phyloP scores from a whole-genome alignment of 2,113 vertebrate genomes.

The Ciconia boyciana region DNA sequence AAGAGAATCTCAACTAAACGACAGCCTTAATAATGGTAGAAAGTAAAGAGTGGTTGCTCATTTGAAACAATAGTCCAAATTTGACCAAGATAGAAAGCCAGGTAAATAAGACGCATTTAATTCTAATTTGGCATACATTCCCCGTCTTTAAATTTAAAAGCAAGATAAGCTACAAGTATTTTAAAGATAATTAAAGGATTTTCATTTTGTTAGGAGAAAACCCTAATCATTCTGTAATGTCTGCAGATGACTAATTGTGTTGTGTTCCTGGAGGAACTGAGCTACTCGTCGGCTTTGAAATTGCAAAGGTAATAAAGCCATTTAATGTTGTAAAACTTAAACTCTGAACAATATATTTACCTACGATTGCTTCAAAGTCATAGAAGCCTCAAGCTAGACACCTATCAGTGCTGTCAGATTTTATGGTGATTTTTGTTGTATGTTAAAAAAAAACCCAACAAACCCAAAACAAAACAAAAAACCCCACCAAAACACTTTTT shows the following conservation, averaged over 20 bases:
- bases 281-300: not conserved
- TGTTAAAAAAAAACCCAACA: not conserved
- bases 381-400: not conserved
- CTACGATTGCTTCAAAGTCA: not conserved
- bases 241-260: conserved; percentile 4
- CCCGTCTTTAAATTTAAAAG: not conserved
- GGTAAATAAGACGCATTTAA: not conserved
- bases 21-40: not conserved
- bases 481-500: not conserved
- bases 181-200: conserved; percentile 1
- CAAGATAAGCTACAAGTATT: not conserved
- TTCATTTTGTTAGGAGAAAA: not conserved
- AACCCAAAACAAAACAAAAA: not conserved
- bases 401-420: not conserved
- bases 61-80: not conserved
- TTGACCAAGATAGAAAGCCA: not conserved
- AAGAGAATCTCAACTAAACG: not conserved
- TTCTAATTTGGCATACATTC: not conserved
- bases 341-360: not conserved
- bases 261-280: not conserved
- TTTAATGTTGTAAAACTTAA: not conserved
- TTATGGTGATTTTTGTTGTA: not conserved
- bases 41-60: not conserved
- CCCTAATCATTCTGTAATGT: not conserved
- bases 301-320: not conserved